Conservation (phyloP, 2,113 vertebrate genomes). For the Microtus richardsoni region DNA sequence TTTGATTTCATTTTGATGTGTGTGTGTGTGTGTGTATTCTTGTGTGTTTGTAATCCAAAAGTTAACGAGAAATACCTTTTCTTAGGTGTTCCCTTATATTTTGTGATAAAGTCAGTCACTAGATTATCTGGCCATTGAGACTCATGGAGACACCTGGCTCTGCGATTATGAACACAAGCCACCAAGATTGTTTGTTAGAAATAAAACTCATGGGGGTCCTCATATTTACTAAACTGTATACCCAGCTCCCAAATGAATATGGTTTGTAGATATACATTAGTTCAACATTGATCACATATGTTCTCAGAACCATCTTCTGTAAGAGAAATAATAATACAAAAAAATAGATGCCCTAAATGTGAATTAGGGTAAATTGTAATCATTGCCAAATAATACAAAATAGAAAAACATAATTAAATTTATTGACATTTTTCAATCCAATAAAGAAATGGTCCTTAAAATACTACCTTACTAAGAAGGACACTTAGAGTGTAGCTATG, state of each 20-base stretch:
- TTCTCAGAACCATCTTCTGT: not conserved
- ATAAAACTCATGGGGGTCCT: not conserved
- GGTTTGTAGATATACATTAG: not conserved
- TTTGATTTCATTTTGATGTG: not conserved
- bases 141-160: not conserved
- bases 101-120: not conserved
- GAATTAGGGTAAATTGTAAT: constrained; percentile 6
- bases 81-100: not conserved
- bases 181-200: not conserved
- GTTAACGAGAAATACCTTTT: not conserved
- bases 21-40: not conserved
- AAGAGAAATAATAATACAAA: not conserved
- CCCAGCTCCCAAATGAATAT: not conserved
- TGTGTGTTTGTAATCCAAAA: not conserved
- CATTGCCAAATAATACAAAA: constrained; percentile 24
- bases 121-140: not conserved
- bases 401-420: constrained; percentile 48
- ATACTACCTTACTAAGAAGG: constrained; percentile 35
- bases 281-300: not conserved
- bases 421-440: constrained; percentile 29
- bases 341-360: not conserved
- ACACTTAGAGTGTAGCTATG: not conserved
- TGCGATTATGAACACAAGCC: not conserved
- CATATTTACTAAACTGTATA: not conserved
- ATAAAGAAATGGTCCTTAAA: constrained; percentile 35